Percentiles rank a stretch among this genome's conserved stretches.
Conservation (phyloP, 2,113 vertebrate genomes). For the Podiceps cristatus region DNA sequence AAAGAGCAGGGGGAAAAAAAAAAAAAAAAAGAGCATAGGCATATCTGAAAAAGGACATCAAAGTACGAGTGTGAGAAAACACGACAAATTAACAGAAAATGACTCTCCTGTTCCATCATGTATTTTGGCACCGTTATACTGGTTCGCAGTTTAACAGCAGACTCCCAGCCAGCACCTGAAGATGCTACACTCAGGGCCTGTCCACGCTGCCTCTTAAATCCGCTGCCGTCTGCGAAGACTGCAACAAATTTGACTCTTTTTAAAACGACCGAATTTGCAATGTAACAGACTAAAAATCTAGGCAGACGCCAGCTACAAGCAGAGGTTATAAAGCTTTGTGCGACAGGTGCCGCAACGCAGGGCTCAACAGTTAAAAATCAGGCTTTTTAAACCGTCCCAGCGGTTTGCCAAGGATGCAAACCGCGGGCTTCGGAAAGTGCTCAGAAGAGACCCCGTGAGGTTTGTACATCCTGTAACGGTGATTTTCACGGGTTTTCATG, state of each 20-base stretch:
- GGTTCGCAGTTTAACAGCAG: neutral
- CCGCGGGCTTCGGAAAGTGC: neutral
- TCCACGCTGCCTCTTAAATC: neutral
- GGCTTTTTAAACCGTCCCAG: neutral
- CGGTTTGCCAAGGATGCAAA: neutral
- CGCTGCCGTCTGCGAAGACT: neutral
- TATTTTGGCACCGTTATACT: neutral
- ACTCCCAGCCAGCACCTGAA: neutral
- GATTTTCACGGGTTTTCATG: fast-evolving
- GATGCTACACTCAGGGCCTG: neutral
- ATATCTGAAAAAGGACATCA: neutral
- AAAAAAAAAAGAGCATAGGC: neutral
- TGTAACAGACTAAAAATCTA: neutral
- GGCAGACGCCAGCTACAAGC: neutral
- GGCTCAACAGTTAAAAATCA: neutral
- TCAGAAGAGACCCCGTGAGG: neutral
- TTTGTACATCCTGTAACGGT: neutral
- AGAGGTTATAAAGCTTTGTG: neutral
- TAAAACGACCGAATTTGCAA: neutral
- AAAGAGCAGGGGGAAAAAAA: too few species aligned
- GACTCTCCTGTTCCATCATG: neutral
- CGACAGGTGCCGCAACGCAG: neutral
- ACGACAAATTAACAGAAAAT: neutral
- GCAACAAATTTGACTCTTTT: neutral
- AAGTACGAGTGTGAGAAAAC: neutral